phyloP scores from a whole-genome alignment of 1,140 invertebrate species.

The Eriocheir sinensis region DNA sequence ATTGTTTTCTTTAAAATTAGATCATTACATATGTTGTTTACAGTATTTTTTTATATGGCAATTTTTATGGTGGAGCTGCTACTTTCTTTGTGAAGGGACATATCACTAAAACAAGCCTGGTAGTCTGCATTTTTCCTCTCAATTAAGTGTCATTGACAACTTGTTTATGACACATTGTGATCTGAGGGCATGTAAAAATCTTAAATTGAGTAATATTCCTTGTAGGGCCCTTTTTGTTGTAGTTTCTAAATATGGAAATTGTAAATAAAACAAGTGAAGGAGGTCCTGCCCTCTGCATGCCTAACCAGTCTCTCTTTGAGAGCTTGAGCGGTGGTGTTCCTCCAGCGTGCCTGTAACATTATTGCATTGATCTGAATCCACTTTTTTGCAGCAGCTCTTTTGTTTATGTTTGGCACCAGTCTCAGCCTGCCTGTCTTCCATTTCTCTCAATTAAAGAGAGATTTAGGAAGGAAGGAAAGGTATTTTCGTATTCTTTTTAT shows the following conservation, averaged over 20 bases:
- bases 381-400: conserved; percentile 31
- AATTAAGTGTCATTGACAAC: background rate
- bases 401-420: conserved; percentile 27
- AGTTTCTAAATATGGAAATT: background rate
- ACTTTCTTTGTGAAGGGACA: conserved; percentile 60
- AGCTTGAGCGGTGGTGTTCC: conserved; percentile 54
- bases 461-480: conserved; percentile 13
- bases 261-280: background rate
- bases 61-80: conserved; percentile 35
- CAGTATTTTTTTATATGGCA: conserved; percentile 38
- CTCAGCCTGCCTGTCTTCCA: background rate
- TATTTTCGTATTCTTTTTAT: background rate
- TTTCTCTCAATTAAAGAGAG: background rate
- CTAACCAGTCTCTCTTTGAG: conserved; percentile 46
- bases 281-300: conserved; percentile 1
- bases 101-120: conserved; percentile 59
- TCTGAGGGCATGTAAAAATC: background rate
- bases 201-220: conserved; percentile 25
- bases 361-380: conserved; percentile 54
- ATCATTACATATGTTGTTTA: conserved; percentile 37
- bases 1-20: conserved; percentile 42
- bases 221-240: conserved; percentile 33
- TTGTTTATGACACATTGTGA: conserved; percentile 15
- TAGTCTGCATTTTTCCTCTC: background rate
- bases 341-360: conserved; percentile 55